Evolutionary conservation across 2,113 vertebrate genomes (phyloP).

Genomic region (Riparia riparia): DNA sequence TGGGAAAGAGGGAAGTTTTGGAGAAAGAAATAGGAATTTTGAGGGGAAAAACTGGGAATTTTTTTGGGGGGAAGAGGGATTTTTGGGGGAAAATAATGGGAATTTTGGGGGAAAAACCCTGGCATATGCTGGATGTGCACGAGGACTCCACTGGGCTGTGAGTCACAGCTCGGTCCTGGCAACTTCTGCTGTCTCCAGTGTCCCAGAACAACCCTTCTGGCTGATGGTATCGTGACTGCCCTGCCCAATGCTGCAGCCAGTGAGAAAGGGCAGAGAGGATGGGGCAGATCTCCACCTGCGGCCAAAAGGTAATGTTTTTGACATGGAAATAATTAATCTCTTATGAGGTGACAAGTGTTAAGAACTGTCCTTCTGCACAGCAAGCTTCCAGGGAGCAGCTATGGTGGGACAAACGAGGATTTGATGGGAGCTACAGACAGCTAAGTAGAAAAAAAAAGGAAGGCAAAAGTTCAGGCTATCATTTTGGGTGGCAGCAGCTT

Average conservation of each 20-base stretch:
- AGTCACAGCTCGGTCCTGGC: constrained; percentile 32
- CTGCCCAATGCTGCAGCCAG: neutral
- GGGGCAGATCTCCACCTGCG: neutral
- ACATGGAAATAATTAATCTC: neutral
- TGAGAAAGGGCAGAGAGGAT: neutral
- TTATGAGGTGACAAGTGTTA: neutral
- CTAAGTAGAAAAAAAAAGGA: neutral
- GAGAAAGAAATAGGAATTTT: no score
- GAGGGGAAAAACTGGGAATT: no score
- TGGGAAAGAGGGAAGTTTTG: no score
- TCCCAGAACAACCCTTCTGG: constrained; percentile 13
- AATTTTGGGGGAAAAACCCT: neutral
- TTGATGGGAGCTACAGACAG: neutral
- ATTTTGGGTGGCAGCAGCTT: neutral
- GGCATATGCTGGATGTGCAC: neutral
- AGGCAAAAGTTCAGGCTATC: neutral
- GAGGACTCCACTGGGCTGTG: neutral
- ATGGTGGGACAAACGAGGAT: neutral
- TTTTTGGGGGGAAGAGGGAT: no score
- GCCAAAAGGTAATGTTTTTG: neutral
- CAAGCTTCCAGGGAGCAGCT: neutral
- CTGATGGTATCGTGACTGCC: neutral
- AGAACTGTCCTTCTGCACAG: rapidly evolving
- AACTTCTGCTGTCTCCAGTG: neutral
- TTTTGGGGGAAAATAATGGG: no score